Evolutionary conservation across 2,113 vertebrate genomes (phyloP).

Genomic region (Pachycephala philippinensis): DNA sequence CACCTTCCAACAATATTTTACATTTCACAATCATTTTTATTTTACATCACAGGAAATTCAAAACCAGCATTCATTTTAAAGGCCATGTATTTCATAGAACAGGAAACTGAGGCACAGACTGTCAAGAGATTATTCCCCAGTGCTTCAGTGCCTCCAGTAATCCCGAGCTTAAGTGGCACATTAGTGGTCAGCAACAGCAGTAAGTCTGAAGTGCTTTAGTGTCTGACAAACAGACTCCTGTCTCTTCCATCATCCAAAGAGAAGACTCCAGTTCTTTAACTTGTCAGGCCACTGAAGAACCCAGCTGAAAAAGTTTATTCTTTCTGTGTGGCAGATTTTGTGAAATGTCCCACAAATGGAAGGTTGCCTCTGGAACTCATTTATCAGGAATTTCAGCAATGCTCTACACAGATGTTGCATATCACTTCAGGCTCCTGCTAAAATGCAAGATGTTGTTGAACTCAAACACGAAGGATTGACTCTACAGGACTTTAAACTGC

Average conservation of each 20-base stretch:
- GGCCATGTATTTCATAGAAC: background rate
- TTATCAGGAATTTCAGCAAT: constrained; percentile 60
- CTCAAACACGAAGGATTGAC: background rate
- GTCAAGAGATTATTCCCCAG: background rate
- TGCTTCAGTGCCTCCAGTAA: background rate
- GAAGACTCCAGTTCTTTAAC: background rate
- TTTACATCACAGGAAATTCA: background rate
- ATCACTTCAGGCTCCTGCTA: background rate
- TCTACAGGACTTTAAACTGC: background rate
- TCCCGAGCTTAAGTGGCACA: accelerated
- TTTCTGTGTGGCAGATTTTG: background rate
- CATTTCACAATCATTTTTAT: background rate
- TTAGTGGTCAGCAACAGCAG: background rate
- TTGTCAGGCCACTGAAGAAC: background rate
- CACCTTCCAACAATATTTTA: background rate
- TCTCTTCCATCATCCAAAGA: background rate
- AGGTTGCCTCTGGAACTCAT: constrained; percentile 43
- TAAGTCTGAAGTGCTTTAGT: background rate
- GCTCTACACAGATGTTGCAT: background rate
- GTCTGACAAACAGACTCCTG: background rate
- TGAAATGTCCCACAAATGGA: background rate
- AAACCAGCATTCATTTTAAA: background rate
- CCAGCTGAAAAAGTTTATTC: background rate
- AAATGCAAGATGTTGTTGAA: background rate
- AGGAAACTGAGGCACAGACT: background rate